Conservation (phyloP, 1,140 invertebrate species). For the Leptinotarsa texana region DNA sequence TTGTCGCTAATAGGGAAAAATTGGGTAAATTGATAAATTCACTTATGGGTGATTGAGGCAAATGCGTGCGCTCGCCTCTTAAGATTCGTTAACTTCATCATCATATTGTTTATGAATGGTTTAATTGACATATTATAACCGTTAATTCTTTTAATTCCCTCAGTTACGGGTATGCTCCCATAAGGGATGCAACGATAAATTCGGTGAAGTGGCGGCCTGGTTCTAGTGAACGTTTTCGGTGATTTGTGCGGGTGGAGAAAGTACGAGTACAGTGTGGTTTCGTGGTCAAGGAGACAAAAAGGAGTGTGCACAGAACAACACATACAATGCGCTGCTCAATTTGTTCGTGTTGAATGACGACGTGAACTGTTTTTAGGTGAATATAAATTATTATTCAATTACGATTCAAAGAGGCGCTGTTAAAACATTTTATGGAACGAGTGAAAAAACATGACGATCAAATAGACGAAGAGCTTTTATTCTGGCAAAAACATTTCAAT, state of each 20-base stretch:
- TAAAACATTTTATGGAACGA: conserved; percentile 44
- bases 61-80: conserved; percentile 48
- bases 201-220: not conserved
- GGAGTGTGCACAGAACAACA: too few relatives aligned
- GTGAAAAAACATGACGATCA: conserved; percentile 48
- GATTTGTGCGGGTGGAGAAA: conserved; percentile 12
- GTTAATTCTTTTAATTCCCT: conserved; percentile 43
- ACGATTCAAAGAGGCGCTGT: conserved; percentile 47
- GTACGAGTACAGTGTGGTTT: not conserved
- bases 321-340: too few relatives aligned
- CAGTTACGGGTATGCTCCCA: conserved; percentile 33
- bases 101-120: conserved; percentile 47
- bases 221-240: not conserved
- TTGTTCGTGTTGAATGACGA: too few relatives aligned
- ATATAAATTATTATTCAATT: too few relatives aligned
- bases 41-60: conserved; percentile 53
- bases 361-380: too few relatives aligned
- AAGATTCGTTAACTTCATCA: conserved; percentile 45
- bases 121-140: conserved; percentile 47
- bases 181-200: conserved; percentile 33
- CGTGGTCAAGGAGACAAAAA: not conserved
- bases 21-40: conserved; percentile 59
- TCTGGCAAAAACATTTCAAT: conserved; percentile 36
- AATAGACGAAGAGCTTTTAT: conserved; percentile 53
- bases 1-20: conserved; percentile 58